phyloP scores from a whole-genome alignment of 2,797 vertebrate genomes.

The Falco concolor region DNA sequence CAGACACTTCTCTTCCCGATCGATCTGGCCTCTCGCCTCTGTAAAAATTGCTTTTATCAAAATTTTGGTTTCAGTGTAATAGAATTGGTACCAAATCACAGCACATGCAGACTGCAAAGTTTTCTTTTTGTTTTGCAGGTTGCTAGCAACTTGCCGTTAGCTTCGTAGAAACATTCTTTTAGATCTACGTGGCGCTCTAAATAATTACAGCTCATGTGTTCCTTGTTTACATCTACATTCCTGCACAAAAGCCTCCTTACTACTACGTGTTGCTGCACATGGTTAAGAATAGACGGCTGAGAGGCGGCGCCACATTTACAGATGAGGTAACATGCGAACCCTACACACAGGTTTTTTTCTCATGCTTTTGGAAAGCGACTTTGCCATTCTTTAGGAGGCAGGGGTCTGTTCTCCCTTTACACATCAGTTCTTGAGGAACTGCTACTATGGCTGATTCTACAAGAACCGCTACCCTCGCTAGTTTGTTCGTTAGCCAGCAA shows the following conservation, averaged over 20 bases:
- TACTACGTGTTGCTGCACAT: not conserved
- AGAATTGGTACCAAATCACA: not conserved
- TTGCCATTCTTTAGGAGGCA: not conserved
- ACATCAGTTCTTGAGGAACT: not conserved
- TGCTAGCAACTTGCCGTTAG: not conserved
- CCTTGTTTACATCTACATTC: not conserved
- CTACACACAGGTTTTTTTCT: not conserved
- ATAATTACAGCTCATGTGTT: not conserved
- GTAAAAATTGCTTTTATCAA: conserved; percentile 45
- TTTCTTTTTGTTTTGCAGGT: not conserved
- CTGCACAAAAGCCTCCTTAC: not conserved
- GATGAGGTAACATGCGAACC: not conserved
- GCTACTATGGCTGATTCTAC: not conserved
- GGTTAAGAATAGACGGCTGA: not conserved
- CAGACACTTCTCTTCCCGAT: conserved; percentile 84
- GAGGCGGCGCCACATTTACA: not conserved
- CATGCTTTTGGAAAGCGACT: not conserved
- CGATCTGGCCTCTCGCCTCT: conserved; percentile 85
- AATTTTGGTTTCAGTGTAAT: conserved; percentile 34
- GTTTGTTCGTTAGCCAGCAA: not conserved
- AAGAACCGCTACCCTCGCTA: not conserved
- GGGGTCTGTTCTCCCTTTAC: not conserved
- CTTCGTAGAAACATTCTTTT: not conserved
- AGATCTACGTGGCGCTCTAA: not conserved
- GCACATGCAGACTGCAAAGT: not conserved